Percentiles rank a stretch among this genome's conserved stretches.
Conservation (phyloP, 2,888 invertebrate genomes). For the Copidosoma aretas region DNA sequence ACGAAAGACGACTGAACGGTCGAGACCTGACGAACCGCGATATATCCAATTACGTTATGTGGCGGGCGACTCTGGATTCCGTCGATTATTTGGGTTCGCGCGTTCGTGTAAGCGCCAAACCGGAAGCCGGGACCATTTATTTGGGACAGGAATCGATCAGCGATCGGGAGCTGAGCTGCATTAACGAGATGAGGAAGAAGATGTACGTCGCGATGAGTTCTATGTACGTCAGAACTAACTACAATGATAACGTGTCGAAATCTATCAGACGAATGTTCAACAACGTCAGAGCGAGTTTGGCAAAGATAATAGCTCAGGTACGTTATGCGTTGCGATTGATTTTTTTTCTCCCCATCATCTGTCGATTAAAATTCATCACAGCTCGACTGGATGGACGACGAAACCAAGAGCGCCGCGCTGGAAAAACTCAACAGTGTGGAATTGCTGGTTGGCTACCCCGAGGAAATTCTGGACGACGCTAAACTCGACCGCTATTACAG, state of each 20-base stretch:
- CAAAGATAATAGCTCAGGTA: background rate
- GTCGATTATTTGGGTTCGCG: background rate
- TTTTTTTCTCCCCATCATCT: background rate
- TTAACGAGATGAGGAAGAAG: background rate
- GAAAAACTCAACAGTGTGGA: constrained; percentile 83
- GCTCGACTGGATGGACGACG: constrained; percentile 91
- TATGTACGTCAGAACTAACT: constrained; percentile 84
- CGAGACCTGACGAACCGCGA: background rate
- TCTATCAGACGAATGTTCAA: constrained; percentile 82
- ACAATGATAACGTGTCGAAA: constrained; percentile 79
- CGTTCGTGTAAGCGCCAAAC: background rate
- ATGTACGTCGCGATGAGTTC: constrained; percentile 71
- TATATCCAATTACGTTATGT: background rate
- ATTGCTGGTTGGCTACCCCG: constrained; percentile 90
- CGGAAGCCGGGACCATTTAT: background rate
- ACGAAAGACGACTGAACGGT: background rate
- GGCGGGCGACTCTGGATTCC: background rate
- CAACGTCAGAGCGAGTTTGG: constrained; percentile 58
- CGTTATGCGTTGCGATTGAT: background rate
- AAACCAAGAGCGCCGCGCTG: constrained; percentile 77
- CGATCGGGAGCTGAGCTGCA: background rate
- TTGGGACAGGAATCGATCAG: background rate
- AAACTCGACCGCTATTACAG: constrained; percentile 82
- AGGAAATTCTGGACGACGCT: constrained; percentile 81
- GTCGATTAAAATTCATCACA: constrained; percentile 23